These are phyloP conservation scores for Fulica atra DNA, from an alignment of 2,113 vertebrate genomes.

Conservation along the genomic window DNA sequence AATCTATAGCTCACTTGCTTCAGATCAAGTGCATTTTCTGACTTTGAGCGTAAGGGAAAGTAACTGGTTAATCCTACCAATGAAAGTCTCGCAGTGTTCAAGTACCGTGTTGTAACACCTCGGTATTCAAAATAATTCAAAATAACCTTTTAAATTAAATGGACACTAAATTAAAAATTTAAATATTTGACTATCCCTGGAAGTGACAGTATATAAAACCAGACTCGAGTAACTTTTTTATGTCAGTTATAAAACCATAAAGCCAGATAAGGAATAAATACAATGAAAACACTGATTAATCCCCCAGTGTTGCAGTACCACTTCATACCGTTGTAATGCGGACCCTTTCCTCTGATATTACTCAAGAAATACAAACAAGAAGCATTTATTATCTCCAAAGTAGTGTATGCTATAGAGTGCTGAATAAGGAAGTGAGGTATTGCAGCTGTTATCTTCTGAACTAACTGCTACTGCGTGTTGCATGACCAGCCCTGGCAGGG, in stretches of 20 bases:
- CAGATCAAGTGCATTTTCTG: not conserved
- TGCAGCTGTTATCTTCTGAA: slow-evolving; percentile 80
- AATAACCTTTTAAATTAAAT: not conserved
- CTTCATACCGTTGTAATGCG: slow-evolving; percentile 45
- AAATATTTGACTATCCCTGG: not conserved
- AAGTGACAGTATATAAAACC: slow-evolving; percentile 1
- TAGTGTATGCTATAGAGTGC: slow-evolving; percentile 64
- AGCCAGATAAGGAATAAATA: slow-evolving; percentile 40
- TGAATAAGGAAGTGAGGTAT: slow-evolving; percentile 79
- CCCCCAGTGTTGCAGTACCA: slow-evolving; percentile 7
- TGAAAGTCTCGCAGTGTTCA: not conserved
- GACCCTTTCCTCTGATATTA: slow-evolving; percentile 68
- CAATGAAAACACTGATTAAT: slow-evolving; percentile 50
- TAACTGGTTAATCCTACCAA: not conserved
- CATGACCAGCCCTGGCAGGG: slow-evolving; percentile 78
- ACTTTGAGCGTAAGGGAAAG: not conserved
- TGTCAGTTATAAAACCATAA: slow-evolving; percentile 19
- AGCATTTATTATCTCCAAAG: slow-evolving; percentile 80
- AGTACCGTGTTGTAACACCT: not conserved
- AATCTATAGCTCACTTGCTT: not conserved
- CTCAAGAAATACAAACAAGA: slow-evolving; percentile 73
- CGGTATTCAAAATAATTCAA: not conserved
- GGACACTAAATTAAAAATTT: not conserved
- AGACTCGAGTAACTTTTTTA: not conserved
- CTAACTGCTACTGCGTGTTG: slow-evolving; percentile 79